Evolutionary conservation across 2,113 vertebrate genomes (phyloP).

Genomic region (Isichthys henryi): DNA sequence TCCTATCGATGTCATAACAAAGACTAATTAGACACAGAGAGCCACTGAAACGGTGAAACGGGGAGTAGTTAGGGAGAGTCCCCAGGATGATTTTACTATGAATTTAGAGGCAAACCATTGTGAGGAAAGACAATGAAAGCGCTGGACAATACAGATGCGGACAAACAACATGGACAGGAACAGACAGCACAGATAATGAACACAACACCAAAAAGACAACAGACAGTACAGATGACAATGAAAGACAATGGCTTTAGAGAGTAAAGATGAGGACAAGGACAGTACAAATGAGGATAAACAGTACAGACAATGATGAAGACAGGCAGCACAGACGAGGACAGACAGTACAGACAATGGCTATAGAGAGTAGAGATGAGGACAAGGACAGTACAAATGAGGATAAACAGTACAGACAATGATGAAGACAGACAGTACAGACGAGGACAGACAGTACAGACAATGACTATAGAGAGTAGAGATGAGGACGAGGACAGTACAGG

Average conservation of each 20-base stretch:
- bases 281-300: neutral
- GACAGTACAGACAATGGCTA: neutral
- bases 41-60: neutral
- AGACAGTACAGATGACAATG: neutral
- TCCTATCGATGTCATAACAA: neutral
- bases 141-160: neutral
- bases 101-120: neutral
- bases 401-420: neutral
- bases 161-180: neutral
- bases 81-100: neutral
- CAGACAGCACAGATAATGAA: conserved; percentile 12
- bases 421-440: neutral
- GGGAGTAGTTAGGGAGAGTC: neutral
- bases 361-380: too few species aligned
- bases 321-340: neutral
- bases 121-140: neutral
- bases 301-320: neutral
- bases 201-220: neutral
- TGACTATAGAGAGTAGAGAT: neutral
- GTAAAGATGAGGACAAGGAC: too few species aligned
- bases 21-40: neutral
- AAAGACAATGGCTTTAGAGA: neutral
- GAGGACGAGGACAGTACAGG: neutral
- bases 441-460: conserved; percentile 7
- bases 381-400: neutral